Base-by-base conservation (phyloP, 2,888 invertebrate genomes). In the Fragum sueziense region DNA sequence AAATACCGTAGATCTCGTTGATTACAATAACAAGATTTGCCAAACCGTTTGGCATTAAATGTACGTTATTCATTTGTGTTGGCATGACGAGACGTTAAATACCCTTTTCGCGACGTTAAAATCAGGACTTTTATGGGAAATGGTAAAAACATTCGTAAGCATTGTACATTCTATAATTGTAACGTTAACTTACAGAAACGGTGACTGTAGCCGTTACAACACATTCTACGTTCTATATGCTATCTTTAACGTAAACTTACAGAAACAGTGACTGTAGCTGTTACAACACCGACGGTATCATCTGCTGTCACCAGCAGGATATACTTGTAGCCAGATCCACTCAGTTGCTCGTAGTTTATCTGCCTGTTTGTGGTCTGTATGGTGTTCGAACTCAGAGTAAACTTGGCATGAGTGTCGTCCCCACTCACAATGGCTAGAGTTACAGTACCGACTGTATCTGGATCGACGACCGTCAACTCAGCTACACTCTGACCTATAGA, bases 321-420 rank as follows among this genome's bases (percentile, higher is more conserved):
- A 73, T 89, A 90, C 29, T 74, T 25, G 27, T 71, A 80, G 34
- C 72, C 76, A 22, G 77, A 67, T 17, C 72, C 72, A 1, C 76
- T 57, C 17, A 81, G 62, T 1, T 72, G 72, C 62, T 90, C 90
- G 62, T 87, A 90, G 71, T 91, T 88, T 4, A 89, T 79, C 0
- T 76, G 41, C 9, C 51, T 74, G 1, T 76, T 70, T 6, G 86
- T 74, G 1, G 87, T 88, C 27, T 71, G 74, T 3, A 88, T 79
- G 20, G 41, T 17, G 9, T 67, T 65, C 0, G 71, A 73, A 62
- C 70, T 77, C 0, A 76, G 33, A 0, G 69, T 70, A 54, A 84
- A 86, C 70, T 85, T 84, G 20, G 81, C 72, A 0, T 74, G 65
- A 6, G 70, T 61, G n/a, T 85, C 86, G 41, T 88, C 86, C 2